phyloP scores from a whole-genome alignment of 1,140 invertebrate species.

The Drosophila athabasca region DNA sequence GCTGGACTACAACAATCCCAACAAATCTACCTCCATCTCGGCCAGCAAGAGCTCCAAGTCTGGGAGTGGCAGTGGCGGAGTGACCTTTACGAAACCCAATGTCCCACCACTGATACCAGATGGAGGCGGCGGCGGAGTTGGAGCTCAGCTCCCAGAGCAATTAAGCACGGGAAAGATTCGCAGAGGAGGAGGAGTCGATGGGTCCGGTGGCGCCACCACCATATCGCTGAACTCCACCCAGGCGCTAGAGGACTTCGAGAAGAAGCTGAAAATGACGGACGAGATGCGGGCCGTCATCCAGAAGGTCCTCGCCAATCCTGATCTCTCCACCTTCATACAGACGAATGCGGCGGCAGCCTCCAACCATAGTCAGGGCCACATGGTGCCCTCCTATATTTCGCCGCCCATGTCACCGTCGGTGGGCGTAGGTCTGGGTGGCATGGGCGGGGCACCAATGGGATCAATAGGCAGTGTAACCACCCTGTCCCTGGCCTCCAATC shows the following conservation, averaged over 20 bases:
- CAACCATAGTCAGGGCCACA: constrained; percentile 15
- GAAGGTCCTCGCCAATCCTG: constrained; percentile 80
- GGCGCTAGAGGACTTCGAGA: constrained; percentile 78
- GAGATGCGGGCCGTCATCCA: constrained; percentile 82
- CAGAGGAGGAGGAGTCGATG: background rate
- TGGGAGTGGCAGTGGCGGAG: constrained; percentile 26
- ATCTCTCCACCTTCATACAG: constrained; percentile 79
- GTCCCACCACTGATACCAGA: constrained; percentile 71
- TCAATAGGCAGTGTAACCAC: constrained; percentile 26
- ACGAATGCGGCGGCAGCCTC: constrained; percentile 54
- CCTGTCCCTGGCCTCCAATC: constrained; percentile 14
- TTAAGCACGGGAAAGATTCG: constrained; percentile 20
- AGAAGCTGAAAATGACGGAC: constrained; percentile 81
- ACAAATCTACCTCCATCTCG: constrained; percentile 28
- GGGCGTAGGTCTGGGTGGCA: constrained; percentile 20
- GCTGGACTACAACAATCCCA: constrained; percentile 80
- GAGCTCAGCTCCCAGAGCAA: constrained; percentile 10
- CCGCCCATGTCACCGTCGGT: constrained; percentile 79
- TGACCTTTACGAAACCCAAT: constrained; percentile 73
- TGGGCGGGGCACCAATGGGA: background rate
- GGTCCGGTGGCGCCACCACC: constrained; percentile 44
- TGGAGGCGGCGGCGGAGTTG: constrained; percentile 15
- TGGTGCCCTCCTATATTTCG: constrained; percentile 75
- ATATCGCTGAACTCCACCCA: constrained; percentile 75
- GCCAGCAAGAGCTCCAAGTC: constrained; percentile 16